Conservation (phyloP, 1,140 invertebrate genomes). For the Lucilia cuprina region DNA sequence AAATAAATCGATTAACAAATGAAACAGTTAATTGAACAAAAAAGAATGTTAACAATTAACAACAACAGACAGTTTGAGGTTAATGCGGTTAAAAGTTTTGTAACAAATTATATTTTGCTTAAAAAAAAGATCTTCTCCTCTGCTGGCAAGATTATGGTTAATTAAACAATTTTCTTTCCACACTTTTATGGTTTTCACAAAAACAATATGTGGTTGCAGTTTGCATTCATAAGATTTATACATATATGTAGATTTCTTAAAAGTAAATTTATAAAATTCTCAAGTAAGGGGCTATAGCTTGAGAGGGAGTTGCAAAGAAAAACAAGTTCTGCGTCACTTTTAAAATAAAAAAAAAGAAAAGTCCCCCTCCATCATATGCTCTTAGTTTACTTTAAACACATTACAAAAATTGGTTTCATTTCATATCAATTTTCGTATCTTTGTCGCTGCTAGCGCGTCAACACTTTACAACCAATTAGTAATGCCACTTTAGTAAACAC, state of each 20-base stretch:
- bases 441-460: conserved; percentile 23
- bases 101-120: no score
- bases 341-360: background rate
- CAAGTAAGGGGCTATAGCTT: background rate
- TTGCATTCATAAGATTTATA: no score
- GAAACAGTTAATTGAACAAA: no score
- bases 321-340: background rate
- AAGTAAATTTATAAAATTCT: background rate
- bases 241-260: background rate
- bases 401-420: conserved; percentile 4
- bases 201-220: background rate
- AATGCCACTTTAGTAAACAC: conserved; percentile 35
- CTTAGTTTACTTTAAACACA: background rate
- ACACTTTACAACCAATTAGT: conserved; percentile 35
- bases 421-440: background rate
- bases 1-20: no score
- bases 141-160: background rate
- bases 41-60: no score
- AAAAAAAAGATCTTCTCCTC: background rate
- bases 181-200: background rate
- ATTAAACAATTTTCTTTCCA: background rate
- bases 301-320: background rate
- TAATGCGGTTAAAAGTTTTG: no score
- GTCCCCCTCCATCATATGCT: background rate
- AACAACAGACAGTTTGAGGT: no score